phyloP scores from a whole-genome alignment of 2,113 vertebrate genomes.

The Turdus rufiventris region DNA sequence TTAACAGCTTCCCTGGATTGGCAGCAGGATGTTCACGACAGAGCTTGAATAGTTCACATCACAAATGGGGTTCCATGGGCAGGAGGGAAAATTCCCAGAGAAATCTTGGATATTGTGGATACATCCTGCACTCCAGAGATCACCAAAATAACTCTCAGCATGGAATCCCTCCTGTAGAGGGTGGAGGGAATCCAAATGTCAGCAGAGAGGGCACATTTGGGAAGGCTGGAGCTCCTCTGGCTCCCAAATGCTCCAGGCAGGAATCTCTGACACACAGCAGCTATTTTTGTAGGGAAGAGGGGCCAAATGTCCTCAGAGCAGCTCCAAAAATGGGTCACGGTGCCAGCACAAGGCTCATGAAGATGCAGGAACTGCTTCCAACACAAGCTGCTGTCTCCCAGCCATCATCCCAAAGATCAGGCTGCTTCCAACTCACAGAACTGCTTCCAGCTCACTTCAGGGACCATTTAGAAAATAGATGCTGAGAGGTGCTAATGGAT shows the following conservation, averaged over 20 bases:
- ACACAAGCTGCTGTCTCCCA: background rate
- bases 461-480: background rate
- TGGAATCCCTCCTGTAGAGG: background rate
- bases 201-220: background rate
- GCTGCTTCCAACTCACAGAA: fast-evolving
- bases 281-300: background rate
- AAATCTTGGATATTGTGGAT: fast-evolving
- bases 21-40: background rate
- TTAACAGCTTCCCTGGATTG: background rate
- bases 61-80: fast-evolving
- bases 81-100: background rate
- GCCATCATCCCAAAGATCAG: background rate
- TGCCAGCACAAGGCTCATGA: background rate
- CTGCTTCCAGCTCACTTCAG: background rate
- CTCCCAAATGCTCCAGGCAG: background rate
- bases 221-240: background rate
- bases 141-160: background rate
- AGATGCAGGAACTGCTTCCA: background rate
- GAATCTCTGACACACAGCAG: background rate
- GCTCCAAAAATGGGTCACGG: background rate
- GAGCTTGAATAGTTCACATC: background rate
- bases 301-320: background rate
- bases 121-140: fast-evolving
- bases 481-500: background rate
- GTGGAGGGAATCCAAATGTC: background rate